phyloP scores from a whole-genome alignment of 1,140 invertebrate genomes.

The Hirudo medicinalis region DNA sequence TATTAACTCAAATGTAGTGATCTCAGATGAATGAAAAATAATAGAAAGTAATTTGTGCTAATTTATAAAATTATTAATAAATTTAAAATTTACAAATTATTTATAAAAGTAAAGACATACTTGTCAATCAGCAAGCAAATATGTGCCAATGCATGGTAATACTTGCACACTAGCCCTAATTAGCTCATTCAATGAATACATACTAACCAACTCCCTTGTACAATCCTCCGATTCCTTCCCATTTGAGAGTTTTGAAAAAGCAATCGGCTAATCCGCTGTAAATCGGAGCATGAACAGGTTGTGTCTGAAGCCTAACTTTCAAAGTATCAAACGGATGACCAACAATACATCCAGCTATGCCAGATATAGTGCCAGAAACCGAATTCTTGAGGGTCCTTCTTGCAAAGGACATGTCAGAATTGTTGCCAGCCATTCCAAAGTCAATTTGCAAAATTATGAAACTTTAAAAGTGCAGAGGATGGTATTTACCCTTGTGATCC shows the following conservation, averaged over 20 bases:
- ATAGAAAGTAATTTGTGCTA: too few relatives aligned
- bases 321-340: constrained; percentile 25
- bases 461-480: too few relatives aligned
- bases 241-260: constrained; percentile 24
- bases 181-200: not conserved
- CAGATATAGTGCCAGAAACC: constrained; percentile 18
- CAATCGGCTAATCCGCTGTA: constrained; percentile 22
- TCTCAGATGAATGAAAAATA: too few relatives aligned
- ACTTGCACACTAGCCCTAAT: not conserved
- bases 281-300: constrained; percentile 20
- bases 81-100: too few relatives aligned
- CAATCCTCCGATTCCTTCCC: constrained; percentile 24
- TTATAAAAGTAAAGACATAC: too few relatives aligned
- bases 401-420: constrained; percentile 9
- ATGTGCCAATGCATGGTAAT: too few relatives aligned
- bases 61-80: too few relatives aligned
- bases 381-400: constrained; percentile 18
- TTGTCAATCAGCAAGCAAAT: too few relatives aligned
- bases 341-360: constrained; percentile 20
- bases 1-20: too few relatives aligned
- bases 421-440: not conserved
- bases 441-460: too few relatives aligned
- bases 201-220: constrained; percentile 24
- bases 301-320: constrained; percentile 24
- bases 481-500: too few relatives aligned